Evolutionary conservation across 2,888 invertebrate genomes (phyloP).

Genomic region (Xestia sexstrigata): DNA sequence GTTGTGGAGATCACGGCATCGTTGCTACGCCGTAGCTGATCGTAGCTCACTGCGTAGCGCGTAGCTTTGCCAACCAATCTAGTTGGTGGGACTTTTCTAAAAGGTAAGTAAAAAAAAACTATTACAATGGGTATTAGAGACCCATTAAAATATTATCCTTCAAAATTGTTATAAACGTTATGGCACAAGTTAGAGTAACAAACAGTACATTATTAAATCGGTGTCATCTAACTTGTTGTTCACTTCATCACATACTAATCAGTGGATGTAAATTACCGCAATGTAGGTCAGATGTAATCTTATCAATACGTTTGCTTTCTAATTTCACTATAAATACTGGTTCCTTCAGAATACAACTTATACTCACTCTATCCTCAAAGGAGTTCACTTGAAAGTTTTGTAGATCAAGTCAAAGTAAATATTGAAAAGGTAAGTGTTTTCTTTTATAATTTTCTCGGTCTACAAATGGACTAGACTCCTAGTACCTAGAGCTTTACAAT

Average conservation of each 20-base stretch:
- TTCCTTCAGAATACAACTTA: constrained; percentile 3
- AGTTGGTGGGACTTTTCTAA: neutral
- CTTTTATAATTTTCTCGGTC: neutral
- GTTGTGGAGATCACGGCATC: neutral
- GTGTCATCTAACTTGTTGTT: neutral
- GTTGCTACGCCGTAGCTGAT: neutral
- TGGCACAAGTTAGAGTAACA: neutral
- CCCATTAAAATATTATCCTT: neutral
- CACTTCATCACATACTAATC: neutral
- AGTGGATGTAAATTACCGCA: neutral
- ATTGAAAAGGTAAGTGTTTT: neutral
- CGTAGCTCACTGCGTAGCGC: constrained; percentile 4
- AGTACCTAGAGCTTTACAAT: neutral
- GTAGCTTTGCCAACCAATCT: neutral
- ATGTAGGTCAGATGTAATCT: constrained; percentile 5
- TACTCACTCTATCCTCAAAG: constrained; percentile 12
- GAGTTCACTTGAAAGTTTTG: constrained; percentile 1
- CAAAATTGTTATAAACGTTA: neutral
- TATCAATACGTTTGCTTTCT: constrained; percentile 1
- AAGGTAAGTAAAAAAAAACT: neutral
- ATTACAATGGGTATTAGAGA: neutral
- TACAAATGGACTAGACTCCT: neutral
- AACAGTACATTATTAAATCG: neutral
- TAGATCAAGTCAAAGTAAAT: neutral
- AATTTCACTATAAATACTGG: constrained; percentile 37